Evolutionary conservation across 2,113 vertebrate species (phyloP), one percentile per base, ranked within the genome.

Genomic region (Bagarius yarrelli): DNA sequence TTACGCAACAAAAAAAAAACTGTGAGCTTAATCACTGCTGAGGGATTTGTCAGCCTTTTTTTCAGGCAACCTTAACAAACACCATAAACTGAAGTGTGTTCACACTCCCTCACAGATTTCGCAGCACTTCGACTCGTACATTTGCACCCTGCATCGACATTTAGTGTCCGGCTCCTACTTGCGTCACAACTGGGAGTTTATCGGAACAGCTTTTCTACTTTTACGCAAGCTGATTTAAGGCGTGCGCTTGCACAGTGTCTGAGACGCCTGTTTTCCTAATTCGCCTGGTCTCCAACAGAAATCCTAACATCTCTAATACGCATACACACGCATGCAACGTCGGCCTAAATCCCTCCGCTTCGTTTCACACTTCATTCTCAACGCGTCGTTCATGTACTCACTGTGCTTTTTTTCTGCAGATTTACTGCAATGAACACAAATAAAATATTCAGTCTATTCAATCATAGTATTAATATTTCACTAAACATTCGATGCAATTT

Each of bases 51-150:
- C 16, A 19, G 36, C 25, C 21, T 16, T 50, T 30, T 30, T 52
- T 16, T 8, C 66, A 47, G 16, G 66, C 69, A 71, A 52, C 47
- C 25, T 71, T 71, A 52, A 70, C 44, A 8, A 71, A 71, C 69
- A 30, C 25, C 69, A 52, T 19, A 18, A 25, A 52, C 44, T 71
- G 25, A 71, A 71, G 47, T 53, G 69, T 53, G 25, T 53, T 53
- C 47, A 18, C 69, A 71, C 69, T 71, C 47, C 47, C 69, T 53
- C 69, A 25, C 66, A 47, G 40, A 69, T 69, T 44, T 70, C 40
- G 4, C 69, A 30, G 47, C 69, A 71, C 52, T 16, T 30, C 47
- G 18, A 71, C 15, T 15, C 5, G 2, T 50, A 76, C 21, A 27
- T 27, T n/a, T 60, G 73, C 73, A 27, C n/a, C 36, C n/a, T n/a